These are phyloP conservation scores for Gisinianus flammeolus DNA, from an alignment of 2,888 invertebrate genomes.

Conservation along the genomic window DNA sequence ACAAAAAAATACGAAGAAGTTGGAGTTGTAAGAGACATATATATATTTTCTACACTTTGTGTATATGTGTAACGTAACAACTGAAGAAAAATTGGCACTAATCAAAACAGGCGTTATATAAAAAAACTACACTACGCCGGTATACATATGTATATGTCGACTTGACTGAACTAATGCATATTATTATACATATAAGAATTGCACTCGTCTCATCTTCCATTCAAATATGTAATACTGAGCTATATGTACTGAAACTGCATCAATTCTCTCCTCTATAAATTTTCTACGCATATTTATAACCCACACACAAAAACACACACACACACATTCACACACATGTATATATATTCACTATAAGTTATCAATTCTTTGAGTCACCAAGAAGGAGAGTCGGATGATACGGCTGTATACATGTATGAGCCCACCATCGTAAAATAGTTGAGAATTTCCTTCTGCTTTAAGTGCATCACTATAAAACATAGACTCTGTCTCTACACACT, in stretches of 20 bases:
- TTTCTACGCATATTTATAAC: too few relatives aligned
- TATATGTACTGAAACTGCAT: background rate
- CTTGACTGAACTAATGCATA: background rate
- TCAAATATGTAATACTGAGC: background rate
- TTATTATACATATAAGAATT: constrained; percentile 1
- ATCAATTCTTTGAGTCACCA: too few relatives aligned
- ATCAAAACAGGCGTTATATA: constrained; percentile 18
- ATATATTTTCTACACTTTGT: background rate
- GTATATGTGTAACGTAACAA: background rate
- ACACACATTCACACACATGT: too few relatives aligned
- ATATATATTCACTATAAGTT: too few relatives aligned
- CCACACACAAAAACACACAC: too few relatives aligned
- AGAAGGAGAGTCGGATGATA: too few relatives aligned
- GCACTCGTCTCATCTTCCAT: background rate
- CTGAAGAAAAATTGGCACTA: constrained; percentile 13
- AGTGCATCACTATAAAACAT: background rate
- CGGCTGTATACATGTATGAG: too few relatives aligned
- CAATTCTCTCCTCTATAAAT: constrained; percentile 7
- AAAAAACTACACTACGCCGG: background rate
- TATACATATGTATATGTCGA: background rate
- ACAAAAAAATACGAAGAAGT: too few relatives aligned
- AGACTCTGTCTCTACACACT: background rate
- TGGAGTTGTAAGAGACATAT: background rate
- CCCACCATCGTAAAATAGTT: background rate
- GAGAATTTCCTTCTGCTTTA: background rate